These are phyloP conservation scores for Xiphorhynchus erythropygius DNA, from an alignment of 2,797 vertebrate species.

Conservation along the genomic window DNA sequence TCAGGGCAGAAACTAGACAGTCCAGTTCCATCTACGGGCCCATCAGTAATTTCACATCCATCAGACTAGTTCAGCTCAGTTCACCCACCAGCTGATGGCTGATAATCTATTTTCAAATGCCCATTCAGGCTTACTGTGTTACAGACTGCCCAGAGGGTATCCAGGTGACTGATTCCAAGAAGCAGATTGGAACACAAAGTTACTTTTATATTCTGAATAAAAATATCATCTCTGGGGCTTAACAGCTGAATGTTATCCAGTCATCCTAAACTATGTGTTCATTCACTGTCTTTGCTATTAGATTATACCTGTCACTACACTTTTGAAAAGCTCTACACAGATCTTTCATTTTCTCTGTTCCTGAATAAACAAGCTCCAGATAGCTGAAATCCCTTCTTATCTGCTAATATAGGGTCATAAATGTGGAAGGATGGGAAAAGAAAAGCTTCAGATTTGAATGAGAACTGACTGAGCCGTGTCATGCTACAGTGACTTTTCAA, in stretches of 20 bases:
- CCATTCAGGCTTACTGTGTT: not conserved
- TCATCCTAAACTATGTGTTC: not conserved
- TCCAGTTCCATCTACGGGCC: not conserved
- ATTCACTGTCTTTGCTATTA: not conserved
- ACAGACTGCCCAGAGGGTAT: not conserved
- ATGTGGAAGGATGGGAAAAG: not conserved
- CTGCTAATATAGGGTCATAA: not conserved
- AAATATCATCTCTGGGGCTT: not conserved
- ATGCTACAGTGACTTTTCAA: not conserved
- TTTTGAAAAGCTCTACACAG: not conserved
- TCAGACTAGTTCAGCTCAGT: not conserved
- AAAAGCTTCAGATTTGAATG: not conserved
- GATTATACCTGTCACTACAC: not conserved
- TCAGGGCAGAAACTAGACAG: not conserved
- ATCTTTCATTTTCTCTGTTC: not conserved
- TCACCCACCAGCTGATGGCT: not conserved
- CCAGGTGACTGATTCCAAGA: not conserved
- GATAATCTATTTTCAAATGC: not conserved
- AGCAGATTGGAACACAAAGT: not conserved
- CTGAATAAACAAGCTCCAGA: not conserved
- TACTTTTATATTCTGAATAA: conserved; percentile 4
- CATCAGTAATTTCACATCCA: not conserved
- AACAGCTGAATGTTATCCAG: not conserved
- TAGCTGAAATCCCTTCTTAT: not conserved
- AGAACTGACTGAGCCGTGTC: not conserved